Base-by-base conservation (phyloP, 2,888 invertebrate species). In the Drosophila kuntzei region DNA sequence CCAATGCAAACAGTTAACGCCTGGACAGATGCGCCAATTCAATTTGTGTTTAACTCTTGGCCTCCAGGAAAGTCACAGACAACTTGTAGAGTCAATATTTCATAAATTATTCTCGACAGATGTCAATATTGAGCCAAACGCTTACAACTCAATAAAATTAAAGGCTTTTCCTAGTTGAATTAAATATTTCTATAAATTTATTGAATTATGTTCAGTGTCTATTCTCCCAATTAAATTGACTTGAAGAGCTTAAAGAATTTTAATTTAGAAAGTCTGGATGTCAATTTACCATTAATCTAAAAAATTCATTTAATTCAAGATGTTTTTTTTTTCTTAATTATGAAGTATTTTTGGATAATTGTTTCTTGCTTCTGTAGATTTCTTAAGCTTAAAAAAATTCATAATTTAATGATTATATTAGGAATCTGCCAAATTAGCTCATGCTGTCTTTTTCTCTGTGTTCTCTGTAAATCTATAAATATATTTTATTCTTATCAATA, bases 1-100 rank as follows among this genome's bases (percentile, higher is more conserved):
- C 63, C 62, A 76, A 60, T 54, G 58, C 41, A 69, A 76, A 76
- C 46, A 68, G 46, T 60, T 72, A 72, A 69, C 68, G 60, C 68
- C 58, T 54, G 76, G 39, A 43, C 43, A 57, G 46, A 51, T 51
- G 44, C 51, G 76, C 59, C 76, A 76, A 67, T 49, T 20, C 55
- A 20, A 67, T 57, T 76, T 55, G 14, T 9, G 60, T 20, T 39
- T 4, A 51, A 43, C 16, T 34, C 20, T 60, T 53, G 29, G 39
- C 32, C 22, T 50, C 54, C 41, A 39, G 51, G 25, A 37, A 50
- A 47, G 8, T 43, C 39, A 37, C 12, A 53, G 43, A n/a, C 27
- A 18, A 18, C 2, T 29, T 20, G 29, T 14, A 9, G 12, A 61
- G 55, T 41, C 22, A 46, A 59, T 55, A 74, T 47, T 36, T 36